A percentile compares a stretch with the other conserved stretches of the same genome.
Conservation (phyloP, 2,888 invertebrate genomes). For the Acheta domesticus region DNA sequence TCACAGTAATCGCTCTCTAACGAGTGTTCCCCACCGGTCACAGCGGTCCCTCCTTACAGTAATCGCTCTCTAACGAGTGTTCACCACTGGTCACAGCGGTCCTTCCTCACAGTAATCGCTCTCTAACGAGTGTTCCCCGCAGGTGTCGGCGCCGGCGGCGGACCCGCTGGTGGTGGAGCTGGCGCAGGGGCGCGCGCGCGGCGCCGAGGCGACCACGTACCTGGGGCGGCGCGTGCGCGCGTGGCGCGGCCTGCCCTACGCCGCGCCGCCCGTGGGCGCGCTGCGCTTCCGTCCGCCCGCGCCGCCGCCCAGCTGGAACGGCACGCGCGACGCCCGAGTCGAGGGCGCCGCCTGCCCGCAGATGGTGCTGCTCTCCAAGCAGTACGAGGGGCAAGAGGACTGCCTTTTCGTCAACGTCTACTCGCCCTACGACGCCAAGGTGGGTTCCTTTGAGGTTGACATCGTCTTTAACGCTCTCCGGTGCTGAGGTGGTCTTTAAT, state of each 20-base stretch:
- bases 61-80: too few relatives aligned
- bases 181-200: not conserved
- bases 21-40: too few relatives aligned
- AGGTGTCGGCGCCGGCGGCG: too few relatives aligned
- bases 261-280: not conserved
- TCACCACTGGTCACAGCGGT: too few relatives aligned
- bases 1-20: too few relatives aligned
- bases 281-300: not conserved
- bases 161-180: not conserved
- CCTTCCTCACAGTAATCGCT: too few relatives aligned
- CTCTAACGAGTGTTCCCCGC: too few relatives aligned
- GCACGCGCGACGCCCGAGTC: not conserved
- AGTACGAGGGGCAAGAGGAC: not conserved
- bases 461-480: too few relatives aligned
- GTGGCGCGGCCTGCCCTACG: not conserved
- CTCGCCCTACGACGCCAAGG: not conserved
- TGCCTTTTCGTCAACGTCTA: not conserved
- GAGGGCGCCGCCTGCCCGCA: not conserved
- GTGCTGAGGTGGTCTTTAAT: too few relatives aligned
- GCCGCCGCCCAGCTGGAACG: not conserved
- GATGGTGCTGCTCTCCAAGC: not conserved
- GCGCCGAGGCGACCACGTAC: not conserved
- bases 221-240: constrained; percentile 5
- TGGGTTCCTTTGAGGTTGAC: not conserved
- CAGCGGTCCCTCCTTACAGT: too few relatives aligned